phyloP scores from a whole-genome alignment of 2,888 invertebrate species.

The Mesodorylaimus sp. region DNA sequence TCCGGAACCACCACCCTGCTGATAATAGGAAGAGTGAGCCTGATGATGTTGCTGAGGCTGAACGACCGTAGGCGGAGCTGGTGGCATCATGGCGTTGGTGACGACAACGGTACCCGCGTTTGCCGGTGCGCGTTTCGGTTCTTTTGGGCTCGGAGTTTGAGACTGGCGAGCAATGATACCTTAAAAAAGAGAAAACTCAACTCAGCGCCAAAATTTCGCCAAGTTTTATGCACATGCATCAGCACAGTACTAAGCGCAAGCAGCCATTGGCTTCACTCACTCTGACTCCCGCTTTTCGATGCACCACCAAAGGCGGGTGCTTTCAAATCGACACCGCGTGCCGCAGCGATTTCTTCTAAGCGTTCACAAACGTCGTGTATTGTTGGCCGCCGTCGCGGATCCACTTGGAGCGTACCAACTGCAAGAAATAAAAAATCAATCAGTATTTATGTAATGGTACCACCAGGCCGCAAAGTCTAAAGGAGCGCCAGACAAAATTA shows the following conservation, averaged over 20 bases:
- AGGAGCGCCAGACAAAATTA: too few relatives aligned
- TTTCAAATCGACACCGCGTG: slow-evolving; percentile 59
- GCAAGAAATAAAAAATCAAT: slow-evolving; percentile 14
- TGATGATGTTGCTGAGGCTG: slow-evolving; percentile 5
- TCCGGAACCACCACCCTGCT: neutral
- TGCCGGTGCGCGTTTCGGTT: neutral
- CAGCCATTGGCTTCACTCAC: too few relatives aligned
- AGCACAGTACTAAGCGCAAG: too few relatives aligned
- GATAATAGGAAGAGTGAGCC: neutral
- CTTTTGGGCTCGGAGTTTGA: neutral
- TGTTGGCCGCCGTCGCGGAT: slow-evolving; percentile 60
- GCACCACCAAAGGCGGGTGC: slow-evolving; percentile 57
- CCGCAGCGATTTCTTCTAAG: slow-evolving; percentile 69
- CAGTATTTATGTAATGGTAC: too few relatives aligned
- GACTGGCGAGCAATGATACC: too few relatives aligned
- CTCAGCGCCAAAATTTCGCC: too few relatives aligned
- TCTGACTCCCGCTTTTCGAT: too few relatives aligned
- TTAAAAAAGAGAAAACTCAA: too few relatives aligned
- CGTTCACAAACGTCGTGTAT: slow-evolving; percentile 62
- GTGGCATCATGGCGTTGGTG: slow-evolving; percentile 9
- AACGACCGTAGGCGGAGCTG: neutral
- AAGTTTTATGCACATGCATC: too few relatives aligned
- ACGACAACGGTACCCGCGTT: neutral
- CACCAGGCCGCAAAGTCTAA: too few relatives aligned
- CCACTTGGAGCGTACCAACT: slow-evolving; percentile 40